phyloP scores from a whole-genome alignment of 2,888 invertebrate genomes.

The Melieria crassipennis region DNA sequence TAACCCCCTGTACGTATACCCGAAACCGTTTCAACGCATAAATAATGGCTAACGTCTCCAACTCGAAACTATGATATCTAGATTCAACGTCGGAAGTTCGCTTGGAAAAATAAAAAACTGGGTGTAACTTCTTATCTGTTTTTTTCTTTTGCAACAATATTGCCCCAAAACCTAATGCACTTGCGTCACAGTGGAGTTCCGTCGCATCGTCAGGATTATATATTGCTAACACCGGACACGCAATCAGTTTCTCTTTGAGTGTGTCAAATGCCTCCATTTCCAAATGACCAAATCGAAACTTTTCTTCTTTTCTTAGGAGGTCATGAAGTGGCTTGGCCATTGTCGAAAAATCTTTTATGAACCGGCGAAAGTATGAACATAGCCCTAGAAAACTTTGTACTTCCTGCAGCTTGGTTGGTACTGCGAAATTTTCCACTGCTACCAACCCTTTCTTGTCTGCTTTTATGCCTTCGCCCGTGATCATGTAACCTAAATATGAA shows the following conservation, averaged over 20 bases:
- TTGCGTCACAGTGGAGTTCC: conserved; percentile 23
- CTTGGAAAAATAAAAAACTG: conserved; percentile 29
- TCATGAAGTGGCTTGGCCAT: conserved; percentile 29
- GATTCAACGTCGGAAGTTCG: conserved; percentile 36
- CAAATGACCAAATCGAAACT: conserved; percentile 38
- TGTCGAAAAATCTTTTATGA: conserved; percentile 15
- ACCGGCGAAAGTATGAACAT: conserved; percentile 12
- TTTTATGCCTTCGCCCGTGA: conserved; percentile 18
- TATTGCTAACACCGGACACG: conserved; percentile 22
- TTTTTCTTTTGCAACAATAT: conserved; percentile 38
- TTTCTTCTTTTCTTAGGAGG: conserved; percentile 22
- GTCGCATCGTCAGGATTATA: conserved; percentile 35
- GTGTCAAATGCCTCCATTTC: conserved; percentile 45
- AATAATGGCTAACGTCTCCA: conserved; percentile 29
- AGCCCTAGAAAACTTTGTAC: conserved; percentile 34
- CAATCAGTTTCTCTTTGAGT: conserved; percentile 40
- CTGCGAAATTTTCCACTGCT: conserved; percentile 35
- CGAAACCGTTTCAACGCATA: conserved; percentile 34
- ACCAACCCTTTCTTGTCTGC: conserved; percentile 18
- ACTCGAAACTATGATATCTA: conserved; percentile 32
- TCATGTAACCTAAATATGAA: conserved; percentile 28
- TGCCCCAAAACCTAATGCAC: conserved; percentile 45
- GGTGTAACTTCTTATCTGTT: conserved; percentile 22
- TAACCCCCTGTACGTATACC: conserved; percentile 30
- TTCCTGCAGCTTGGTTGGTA: conserved; percentile 13